phyloP scores from a whole-genome alignment of 2,888 invertebrate species.

The Yponomeuta evonymella region DNA sequence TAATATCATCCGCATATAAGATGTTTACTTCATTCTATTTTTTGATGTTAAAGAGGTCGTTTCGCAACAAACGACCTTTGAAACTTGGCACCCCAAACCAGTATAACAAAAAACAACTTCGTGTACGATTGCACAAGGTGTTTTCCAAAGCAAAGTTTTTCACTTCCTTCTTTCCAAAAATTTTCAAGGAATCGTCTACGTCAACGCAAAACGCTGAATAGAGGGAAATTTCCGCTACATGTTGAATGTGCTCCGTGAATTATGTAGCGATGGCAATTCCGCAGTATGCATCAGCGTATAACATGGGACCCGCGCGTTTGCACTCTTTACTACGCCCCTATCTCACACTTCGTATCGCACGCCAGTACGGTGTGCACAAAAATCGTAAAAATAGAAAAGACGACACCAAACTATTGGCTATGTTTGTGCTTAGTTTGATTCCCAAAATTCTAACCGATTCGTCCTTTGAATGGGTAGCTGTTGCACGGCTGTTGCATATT shows the following conservation, averaged over 20 bases:
- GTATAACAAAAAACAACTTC: background rate
- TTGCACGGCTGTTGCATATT: too few relatives aligned
- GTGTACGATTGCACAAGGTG: background rate
- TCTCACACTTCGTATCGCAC: slow-evolving; percentile 58
- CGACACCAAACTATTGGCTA: background rate
- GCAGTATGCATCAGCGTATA: slow-evolving; percentile 50
- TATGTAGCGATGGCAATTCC: slow-evolving; percentile 53
- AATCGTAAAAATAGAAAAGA: background rate
- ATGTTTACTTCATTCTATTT: background rate
- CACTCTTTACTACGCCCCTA: slow-evolving; percentile 71
- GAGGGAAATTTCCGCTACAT: slow-evolving; percentile 5
- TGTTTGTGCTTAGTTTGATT: background rate
- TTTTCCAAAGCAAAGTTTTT: background rate
- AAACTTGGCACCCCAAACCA: background rate
- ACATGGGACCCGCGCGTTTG: slow-evolving; percentile 68
- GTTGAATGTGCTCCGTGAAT: slow-evolving; percentile 29
- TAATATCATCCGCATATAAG: background rate
- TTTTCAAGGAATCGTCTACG: background rate
- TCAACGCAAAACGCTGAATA: slow-evolving; percentile 5
- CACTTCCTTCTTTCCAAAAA: background rate
- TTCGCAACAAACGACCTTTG: background rate
- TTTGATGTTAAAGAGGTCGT: background rate
- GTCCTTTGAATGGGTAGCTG: too few relatives aligned
- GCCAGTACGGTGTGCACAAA: slow-evolving; percentile 37
- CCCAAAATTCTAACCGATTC: too few relatives aligned